Base-by-base conservation (phyloP, 2,888 invertebrate species). In the Carpatolechia fugitivella region DNA sequence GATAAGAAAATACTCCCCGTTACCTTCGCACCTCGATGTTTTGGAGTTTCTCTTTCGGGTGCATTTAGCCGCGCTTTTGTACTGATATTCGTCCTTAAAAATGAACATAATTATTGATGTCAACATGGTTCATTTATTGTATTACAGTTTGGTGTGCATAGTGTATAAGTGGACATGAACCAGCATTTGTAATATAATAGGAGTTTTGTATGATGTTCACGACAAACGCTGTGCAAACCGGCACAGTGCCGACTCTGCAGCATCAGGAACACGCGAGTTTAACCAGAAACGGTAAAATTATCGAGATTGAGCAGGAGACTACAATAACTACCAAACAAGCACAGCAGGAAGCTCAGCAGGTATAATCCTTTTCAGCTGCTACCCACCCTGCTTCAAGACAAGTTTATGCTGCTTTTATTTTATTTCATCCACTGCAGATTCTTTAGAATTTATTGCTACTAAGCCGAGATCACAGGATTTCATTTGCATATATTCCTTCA, bases 241-340 rank as follows among this genome's bases (percentile, higher is more conserved):
- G 91, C 64, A 85, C 92, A 56, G 92, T 92, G 68, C 91, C 92
- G 65, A 90, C 91, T 52, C 92, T 94, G 60, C 94, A 94, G 75
- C 94, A 94, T 76, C 94, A 94, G 76, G 93, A 93, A 60, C 93
- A 94, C 72, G 90, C 91, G 56, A 82, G 86, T 91, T 5, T 92
- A 13, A 38, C 33, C 10, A 36, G 36, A 54, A 51, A 92, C 74
- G 92, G 92, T 52, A 92, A 92, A 68, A 92, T 88, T 56, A 89
- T 92, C 54, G 92, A 92, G 71, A 92, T 92, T 74, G 92, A 92
- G 76, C 92, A 78, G 90, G 86, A 60, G 85, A 90, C 60, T 92
- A 92, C 70, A 86, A 86, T 60, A 84, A 91, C 36, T 70, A 87
- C 85, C 60, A 84, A 91, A 35, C 83, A 74, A 59, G 66, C 66